Evolutionary conservation across 2,888 invertebrate species (phyloP).

Genomic region (Ferrisia virgata): DNA sequence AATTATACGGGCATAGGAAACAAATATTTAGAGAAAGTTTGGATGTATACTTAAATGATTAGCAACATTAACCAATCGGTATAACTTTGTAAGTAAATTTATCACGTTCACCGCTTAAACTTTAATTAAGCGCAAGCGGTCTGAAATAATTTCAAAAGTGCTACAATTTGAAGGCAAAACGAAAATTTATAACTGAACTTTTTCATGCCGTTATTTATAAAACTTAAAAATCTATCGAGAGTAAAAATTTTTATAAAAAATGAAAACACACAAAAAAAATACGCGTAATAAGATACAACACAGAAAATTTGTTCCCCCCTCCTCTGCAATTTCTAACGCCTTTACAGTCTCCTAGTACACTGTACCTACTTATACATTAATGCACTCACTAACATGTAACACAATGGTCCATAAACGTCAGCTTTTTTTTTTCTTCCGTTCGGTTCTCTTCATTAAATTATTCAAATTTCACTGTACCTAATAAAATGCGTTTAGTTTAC

Average conservation of each 20-base stretch:
- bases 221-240: background rate
- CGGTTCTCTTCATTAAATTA: slow-evolving; percentile 9
- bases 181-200: background rate
- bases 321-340: too few species aligned
- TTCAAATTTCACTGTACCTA: background rate
- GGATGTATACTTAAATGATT: background rate
- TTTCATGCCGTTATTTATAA: background rate
- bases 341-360: too few species aligned
- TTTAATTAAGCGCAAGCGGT: background rate
- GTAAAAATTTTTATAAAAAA: slow-evolving; percentile 13
- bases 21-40: background rate
- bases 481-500: background rate
- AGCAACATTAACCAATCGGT: background rate
- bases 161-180: background rate
- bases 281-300: too few species aligned
- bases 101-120: background rate
- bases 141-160: background rate
- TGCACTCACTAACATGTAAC: background rate
- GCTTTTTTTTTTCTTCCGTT: background rate
- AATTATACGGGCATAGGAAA: background rate
- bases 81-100: background rate
- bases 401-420: background rate
- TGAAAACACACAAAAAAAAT: too few species aligned
- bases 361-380: too few species aligned
- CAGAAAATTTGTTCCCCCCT: too few species aligned